Evolutionary conservation across 2,888 invertebrate genomes (phyloP), one percentile per base, ranked within the genome.

Genomic region (Drosophila monieri): DNA sequence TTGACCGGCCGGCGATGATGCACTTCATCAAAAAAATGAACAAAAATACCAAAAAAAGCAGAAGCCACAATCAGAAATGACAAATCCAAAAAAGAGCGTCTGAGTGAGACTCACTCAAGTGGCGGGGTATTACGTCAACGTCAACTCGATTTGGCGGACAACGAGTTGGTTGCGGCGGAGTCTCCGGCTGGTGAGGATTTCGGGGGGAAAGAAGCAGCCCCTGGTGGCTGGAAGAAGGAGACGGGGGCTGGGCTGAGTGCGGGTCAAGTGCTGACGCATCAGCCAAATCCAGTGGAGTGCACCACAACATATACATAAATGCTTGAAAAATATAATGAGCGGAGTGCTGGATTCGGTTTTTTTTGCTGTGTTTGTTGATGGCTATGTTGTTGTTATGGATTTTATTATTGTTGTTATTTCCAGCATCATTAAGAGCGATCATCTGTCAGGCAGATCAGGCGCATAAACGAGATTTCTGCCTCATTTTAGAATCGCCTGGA

Each of bases 361-460:
- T 65, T 21, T 44, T 44, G 37, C 53, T 41, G 9, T 8, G 10
- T 18, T 41, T 18, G 35, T 44, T 37, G 54, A 27, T 25, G 30
- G 14, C 48, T 15, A 30, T 48, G 78, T 35, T 35, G 32, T 12
- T 48, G 25, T 35, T 41, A 15, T 41, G 39, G 18, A 35, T 35
- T 35, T n/a, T 14, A n/a, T 35, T 35, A 35, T 35, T 14, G n/a
- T 66, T 41, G 64, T 73, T 15, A 55, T 53, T 71, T 66, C 75
- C 78, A 77, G 76, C 79, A 83, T 88, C 88, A 88, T 88, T 89
- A 89, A 89, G 83, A 79, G 77, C 77, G 85, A 83, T 88, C 85
- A 80, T 88, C 88, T 89, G 88, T 88, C 88, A 77, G 73, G 25
- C 65, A 44, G 56, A 59, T 74, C 43, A n/a, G 68, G 54, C 61